These are phyloP conservation scores for Callospermophilus lateralis DNA, from an alignment of 2,113 vertebrate genomes.

Conservation along the genomic window DNA sequence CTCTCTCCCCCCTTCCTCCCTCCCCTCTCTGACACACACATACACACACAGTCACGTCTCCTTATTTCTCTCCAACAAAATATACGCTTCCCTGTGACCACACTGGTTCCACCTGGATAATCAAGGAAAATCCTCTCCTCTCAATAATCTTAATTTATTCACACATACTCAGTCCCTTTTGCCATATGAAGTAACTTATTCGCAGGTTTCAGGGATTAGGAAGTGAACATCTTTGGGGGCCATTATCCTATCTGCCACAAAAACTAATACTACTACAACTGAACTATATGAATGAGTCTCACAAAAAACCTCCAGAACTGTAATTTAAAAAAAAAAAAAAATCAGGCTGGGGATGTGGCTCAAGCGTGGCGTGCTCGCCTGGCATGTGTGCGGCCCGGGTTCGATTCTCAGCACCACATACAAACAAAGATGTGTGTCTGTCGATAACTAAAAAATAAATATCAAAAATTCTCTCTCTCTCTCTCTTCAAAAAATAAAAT, in stretches of 20 bases:
- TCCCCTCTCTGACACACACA: background rate
- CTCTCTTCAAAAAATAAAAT: too few species aligned
- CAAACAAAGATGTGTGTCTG: too few species aligned
- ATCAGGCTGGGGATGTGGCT: too few species aligned
- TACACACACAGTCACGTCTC: background rate
- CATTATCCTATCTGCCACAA: background rate
- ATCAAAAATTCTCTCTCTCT: too few species aligned
- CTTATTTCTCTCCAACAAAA: conserved; percentile 5
- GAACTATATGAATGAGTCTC: background rate
- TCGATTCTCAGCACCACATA: too few species aligned
- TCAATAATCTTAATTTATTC: conserved; percentile 45
- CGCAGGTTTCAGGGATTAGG: background rate
- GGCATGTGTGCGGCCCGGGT: too few species aligned
- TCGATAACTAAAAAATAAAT: too few species aligned
- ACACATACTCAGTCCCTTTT: background rate
- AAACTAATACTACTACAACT: background rate
- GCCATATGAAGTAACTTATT: background rate
- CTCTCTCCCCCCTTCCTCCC: background rate
- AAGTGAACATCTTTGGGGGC: background rate
- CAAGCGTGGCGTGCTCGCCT: too few species aligned
- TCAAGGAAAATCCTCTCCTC: background rate
- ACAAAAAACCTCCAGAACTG: background rate
- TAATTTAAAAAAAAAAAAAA: too few species aligned
- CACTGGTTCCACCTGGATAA: background rate
- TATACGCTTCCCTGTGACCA: background rate